Evolutionary conservation across 2,888 invertebrate species (phyloP).

Genomic region (Invenusta paracnida): DNA sequence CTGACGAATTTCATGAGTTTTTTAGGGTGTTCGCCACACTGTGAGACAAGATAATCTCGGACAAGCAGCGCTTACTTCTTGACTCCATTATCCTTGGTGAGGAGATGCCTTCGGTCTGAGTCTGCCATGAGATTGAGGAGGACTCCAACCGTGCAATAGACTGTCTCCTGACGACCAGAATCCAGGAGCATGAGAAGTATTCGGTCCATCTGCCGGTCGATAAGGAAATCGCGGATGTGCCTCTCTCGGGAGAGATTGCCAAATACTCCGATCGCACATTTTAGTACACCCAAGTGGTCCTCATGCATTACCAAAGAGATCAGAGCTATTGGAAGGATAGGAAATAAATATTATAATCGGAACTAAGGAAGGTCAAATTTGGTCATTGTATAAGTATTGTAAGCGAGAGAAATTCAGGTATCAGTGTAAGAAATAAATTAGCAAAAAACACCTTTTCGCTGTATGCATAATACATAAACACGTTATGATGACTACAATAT

Average conservation of each 20-base stretch:
- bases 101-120: conserved; percentile 56
- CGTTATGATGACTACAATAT: too few species aligned
- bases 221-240: conserved; percentile 67
- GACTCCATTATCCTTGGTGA: conserved; percentile 59
- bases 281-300: conserved; percentile 63
- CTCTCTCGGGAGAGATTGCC: conserved; percentile 75
- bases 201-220: conserved; percentile 63
- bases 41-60: too few species aligned
- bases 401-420: too few species aligned
- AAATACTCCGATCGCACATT: conserved; percentile 74
- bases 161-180: conserved; percentile 68
- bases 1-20: too few species aligned
- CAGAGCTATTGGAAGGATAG: too few species aligned
- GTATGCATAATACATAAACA: too few species aligned
- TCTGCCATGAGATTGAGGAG: conserved; percentile 71
- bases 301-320: conserved; percentile 51
- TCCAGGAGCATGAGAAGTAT: conserved; percentile 60
- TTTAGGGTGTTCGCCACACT: too few species aligned
- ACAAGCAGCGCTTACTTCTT: conserved; percentile 58
- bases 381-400: too few species aligned
- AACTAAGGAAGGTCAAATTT: too few species aligned
- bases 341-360: too few species aligned
- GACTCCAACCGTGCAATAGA: conserved; percentile 75
- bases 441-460: too few species aligned
- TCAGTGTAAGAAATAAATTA: too few species aligned